Base-by-base conservation (phyloP, 1,140 invertebrate species). In the Bombus affinis region DNA sequence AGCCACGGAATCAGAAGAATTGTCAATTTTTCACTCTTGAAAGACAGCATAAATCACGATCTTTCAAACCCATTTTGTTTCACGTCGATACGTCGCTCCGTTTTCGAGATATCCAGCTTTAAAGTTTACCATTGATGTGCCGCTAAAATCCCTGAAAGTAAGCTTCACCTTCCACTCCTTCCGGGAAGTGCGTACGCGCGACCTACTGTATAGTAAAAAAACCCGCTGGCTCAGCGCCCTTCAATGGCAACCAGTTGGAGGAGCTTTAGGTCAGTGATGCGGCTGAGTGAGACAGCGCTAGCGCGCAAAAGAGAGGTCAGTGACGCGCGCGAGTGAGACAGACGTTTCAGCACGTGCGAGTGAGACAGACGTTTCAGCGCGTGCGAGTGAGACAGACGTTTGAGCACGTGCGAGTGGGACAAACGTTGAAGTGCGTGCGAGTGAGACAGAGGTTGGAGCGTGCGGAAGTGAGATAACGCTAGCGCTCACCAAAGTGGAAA, bases 361-460 rank as follows among this genome's bases (percentile, higher is more conserved):
- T 47, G 44, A 6, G 4, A 47, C 13, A 15, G 0, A 47, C 3
- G 0, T 15, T 42, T 0, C 0, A 1, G 39, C 39, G 42, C 12
- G 42, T 44, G 12, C 42, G 12, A 44, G 2, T 44, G 42, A 3
- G 42, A 44, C 42, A 3, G 42, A 44, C 1, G 0, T 44, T 44
- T 0, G 42, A 44, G 12, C 12, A 2, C 42, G 42, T 44, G 13
- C 35, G 35, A 35, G 1, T 35, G 35, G 2, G 35, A 35, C 35
- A 35, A 2, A 35, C 2, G 35, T 35, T 35, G 10, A 1, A 42
- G 10, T 10, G 10, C 39, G 39, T 42, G 12, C 42, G 12, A 44
- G 32, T 5, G 62, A 65, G 62, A 32, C 13, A 32, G 62, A 66
- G 28, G 2, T 32, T n/a, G 4, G n/a, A 32, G 25, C 47, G 47